A percentile compares a stretch with the other conserved stretches of the same genome.
These are phyloP conservation scores for Anguilla megastoma DNA, from an alignment of 2,797 vertebrate species.

Conservation along the genomic window DNA sequence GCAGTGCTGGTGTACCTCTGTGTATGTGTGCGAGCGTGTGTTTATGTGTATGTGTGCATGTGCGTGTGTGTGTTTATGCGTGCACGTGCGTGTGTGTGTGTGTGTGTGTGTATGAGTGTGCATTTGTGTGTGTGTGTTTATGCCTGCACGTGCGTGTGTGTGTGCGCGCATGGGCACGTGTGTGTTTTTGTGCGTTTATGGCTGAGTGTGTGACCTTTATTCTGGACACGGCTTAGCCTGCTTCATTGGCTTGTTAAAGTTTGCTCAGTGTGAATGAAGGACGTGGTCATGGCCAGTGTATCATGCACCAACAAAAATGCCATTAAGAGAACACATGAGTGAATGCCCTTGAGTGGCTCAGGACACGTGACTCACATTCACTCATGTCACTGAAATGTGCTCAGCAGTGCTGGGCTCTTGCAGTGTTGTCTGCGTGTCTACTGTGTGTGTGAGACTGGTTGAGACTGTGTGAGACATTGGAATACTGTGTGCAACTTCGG, in stretches of 20 bases:
- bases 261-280: not conserved
- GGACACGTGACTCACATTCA: not conserved
- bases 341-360: not conserved
- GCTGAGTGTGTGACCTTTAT: not conserved
- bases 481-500: not conserved
- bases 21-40: not conserved
- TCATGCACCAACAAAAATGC: not conserved
- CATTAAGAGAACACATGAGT: not conserved
- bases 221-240: not conserved
- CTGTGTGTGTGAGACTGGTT: not conserved
- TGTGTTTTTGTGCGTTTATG: not conserved
- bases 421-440: not conserved
- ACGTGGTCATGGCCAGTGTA: not conserved
- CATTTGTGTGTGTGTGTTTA: not conserved
- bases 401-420: not conserved
- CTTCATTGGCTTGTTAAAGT: slow-evolving; percentile 4
- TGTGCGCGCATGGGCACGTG: not conserved
- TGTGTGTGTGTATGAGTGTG: not conserved
- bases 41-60: not conserved
- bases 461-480: not conserved
- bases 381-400: not conserved
- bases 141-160: not conserved
- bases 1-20: not conserved
- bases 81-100: not conserved
- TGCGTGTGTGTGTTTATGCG: not conserved